Evolutionary conservation across 2,797 vertebrate genomes (phyloP), one percentile per base, ranked within the genome.

Genomic region (Sparidentex hasta): DNA sequence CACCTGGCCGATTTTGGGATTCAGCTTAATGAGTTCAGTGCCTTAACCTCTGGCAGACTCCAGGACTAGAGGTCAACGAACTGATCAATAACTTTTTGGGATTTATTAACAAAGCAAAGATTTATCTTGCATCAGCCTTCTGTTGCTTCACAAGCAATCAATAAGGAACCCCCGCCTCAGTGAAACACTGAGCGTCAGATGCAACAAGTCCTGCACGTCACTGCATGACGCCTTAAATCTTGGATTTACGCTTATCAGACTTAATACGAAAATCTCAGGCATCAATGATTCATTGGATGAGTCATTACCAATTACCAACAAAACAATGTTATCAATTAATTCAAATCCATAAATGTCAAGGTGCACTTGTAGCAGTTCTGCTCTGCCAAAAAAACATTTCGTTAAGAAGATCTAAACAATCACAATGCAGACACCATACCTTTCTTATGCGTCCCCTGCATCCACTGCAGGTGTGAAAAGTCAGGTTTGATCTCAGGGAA

Each of bases 381-480:
- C 12, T 20, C 2, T 0, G 2, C n/a, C 11, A n/a, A 33, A 52
- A 21, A 55, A 2, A 14, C 20, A 18, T 12, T 43, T 29, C 17
- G 1, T 38, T 38, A 33, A 70, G 18, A 33, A 43, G 7, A 68
- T 3, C 11, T 6, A 64, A 74, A 51, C 27, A 47, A 0, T 21
- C 41, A n/a, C 17, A 3, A 17, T 14, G 11, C 3, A 0, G 43
- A 11, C 0, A 6, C 82, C 93, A 76, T 99, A 99, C 98, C 98
- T 99, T 97, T 99, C 94, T 95, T 98, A 82, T 96, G 94, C 6
- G 90, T 94, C 74, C 92, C 96, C 86, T 97, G 95, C 89, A 97
- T 96, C 94, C 97, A 98, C 90, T 96, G 97, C 90, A 96, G 96
- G 94, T 98, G 96, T 90, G 95, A 94, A 94, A 96, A 96, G 94